Evolutionary conservation across 2,888 invertebrate genomes (phyloP).

Genomic region (Autographa pulchrina): DNA sequence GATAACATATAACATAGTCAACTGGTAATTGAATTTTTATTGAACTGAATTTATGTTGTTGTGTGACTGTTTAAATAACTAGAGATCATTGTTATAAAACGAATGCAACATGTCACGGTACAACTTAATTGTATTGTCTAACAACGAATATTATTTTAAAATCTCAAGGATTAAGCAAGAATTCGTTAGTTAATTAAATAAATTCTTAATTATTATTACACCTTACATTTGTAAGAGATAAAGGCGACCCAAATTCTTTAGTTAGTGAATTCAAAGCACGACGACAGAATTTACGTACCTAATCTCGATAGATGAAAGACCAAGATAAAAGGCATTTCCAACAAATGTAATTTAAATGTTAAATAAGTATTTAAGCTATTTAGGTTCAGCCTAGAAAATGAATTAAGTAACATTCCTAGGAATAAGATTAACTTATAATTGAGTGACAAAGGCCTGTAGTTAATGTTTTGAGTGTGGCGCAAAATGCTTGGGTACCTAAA

Average conservation of each 20-base stretch:
- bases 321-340: conserved; percentile 34
- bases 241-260: conserved; percentile 35
- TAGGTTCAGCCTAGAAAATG: not conserved
- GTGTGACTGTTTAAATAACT: not conserved
- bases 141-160: too few species aligned
- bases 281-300: conserved; percentile 12
- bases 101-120: not conserved
- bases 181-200: conserved; percentile 52
- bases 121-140: too few species aligned
- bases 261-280: conserved; percentile 23
- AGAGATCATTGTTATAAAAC: too few species aligned
- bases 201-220: conserved; percentile 47
- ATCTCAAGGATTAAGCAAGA: conserved; percentile 40
- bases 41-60: conserved; percentile 20
- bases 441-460: too few species aligned
- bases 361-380: not conserved
- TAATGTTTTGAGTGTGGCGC: too few species aligned
- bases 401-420: not conserved
- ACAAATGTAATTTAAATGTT: conserved; percentile 44
- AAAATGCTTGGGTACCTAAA: too few species aligned
- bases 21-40: too few species aligned
- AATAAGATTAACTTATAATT: not conserved
- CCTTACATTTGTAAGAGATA: conserved; percentile 33
- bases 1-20: conserved; percentile 24
- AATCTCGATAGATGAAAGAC: conserved; percentile 30